Conservation (phyloP, 2,888 invertebrate genomes). For the Drosophila macrothrix region DNA sequence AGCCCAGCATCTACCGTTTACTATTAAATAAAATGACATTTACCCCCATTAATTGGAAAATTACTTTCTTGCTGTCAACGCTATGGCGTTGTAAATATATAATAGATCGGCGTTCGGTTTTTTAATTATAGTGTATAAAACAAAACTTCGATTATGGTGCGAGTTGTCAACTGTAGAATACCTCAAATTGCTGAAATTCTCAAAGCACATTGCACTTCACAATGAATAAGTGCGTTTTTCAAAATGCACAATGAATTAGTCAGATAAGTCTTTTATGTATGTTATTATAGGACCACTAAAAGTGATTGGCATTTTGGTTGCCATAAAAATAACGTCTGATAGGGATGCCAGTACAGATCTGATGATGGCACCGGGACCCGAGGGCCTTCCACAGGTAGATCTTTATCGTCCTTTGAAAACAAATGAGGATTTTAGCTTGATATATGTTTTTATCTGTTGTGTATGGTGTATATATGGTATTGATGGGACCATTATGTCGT, state of each 20-base stretch:
- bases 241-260: too few species aligned
- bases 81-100: too few species aligned
- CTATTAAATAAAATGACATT: too few species aligned
- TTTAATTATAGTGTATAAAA: too few species aligned
- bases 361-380: slow-evolving; percentile 62
- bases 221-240: slow-evolving; percentile 71
- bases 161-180: too few species aligned
- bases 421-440: slow-evolving; percentile 44
- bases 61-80: too few species aligned
- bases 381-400: slow-evolving; percentile 54
- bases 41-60: too few species aligned
- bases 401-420: slow-evolving; percentile 73
- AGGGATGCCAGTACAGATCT: slow-evolving; percentile 71
- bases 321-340: slow-evolving; percentile 69
- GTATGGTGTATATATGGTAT: too few species aligned
- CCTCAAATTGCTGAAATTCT: slow-evolving; percentile 70
- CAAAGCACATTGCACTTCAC: slow-evolving; percentile 70
- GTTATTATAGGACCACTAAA: slow-evolving; percentile 63
- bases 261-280: not conserved
- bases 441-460: too few species aligned
- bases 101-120: too few species aligned
- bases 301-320: slow-evolving; percentile 52
- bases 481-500: too few species aligned
- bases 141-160: slow-evolving; percentile 75
- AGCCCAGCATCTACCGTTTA: too few species aligned